Conservation (phyloP, 1,140 invertebrate species). For the Tetraneura akinire region DNA sequence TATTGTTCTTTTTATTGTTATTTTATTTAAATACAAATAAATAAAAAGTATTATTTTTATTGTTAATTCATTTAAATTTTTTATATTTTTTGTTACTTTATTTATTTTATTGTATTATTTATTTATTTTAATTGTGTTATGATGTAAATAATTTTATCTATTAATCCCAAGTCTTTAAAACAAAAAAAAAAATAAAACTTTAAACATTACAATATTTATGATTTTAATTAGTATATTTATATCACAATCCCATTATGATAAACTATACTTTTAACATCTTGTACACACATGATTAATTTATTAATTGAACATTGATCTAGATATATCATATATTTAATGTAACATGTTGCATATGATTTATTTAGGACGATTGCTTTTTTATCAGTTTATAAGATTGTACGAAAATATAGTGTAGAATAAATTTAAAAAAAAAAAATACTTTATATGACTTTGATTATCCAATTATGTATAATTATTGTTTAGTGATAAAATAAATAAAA, state of each 20-base stretch:
- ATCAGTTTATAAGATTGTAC: slow-evolving; percentile 46
- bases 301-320: slow-evolving; percentile 22
- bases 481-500: slow-evolving; percentile 17
- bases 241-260: slow-evolving; percentile 26
- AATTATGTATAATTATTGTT: slow-evolving; percentile 51
- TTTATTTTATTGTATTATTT: slow-evolving; percentile 44
- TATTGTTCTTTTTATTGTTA: slow-evolving; percentile 46
- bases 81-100: slow-evolving; percentile 51
- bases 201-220: slow-evolving; percentile 28
- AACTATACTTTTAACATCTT: slow-evolving; percentile 21
- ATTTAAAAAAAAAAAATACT: slow-evolving; percentile 3
- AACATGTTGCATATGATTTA: slow-evolving; percentile 13
- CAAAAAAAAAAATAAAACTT: too few relatives aligned
- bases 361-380: slow-evolving; percentile 41
- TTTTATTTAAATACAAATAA: slow-evolving; percentile 31
- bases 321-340: slow-evolving; percentile 20
- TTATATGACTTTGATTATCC: slow-evolving; percentile 31
- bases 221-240: slow-evolving; percentile 25
- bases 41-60: slow-evolving; percentile 47
- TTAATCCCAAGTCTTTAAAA: slow-evolving; percentile 31
- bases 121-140: slow-evolving; percentile 31
- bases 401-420: slow-evolving; percentile 43
- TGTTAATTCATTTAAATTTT: slow-evolving; percentile 48
- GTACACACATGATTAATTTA: slow-evolving; percentile 10
- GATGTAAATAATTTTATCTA: slow-evolving; percentile 4